Evolutionary conservation across 2,888 invertebrate genomes (phyloP), one percentile per base, ranked within the genome.

Genomic region (Girardia tigrina): DNA sequence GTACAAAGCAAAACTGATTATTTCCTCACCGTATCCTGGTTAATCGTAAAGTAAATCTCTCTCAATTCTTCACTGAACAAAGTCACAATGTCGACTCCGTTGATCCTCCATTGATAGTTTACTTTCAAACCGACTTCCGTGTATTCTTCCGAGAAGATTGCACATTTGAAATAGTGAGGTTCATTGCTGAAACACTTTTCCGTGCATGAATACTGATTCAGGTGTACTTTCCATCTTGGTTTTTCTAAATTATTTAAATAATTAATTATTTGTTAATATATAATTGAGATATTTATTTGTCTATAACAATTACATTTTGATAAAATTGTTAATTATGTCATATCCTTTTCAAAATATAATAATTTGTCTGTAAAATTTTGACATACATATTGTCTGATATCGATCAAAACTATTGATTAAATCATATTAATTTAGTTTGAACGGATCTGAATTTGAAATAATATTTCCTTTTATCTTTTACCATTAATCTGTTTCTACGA

Each of bases 231-330:
- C 56, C 56, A 56, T 56, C 56, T 56, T 56, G 56, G 56, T 23
- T 56, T 56, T 56, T 56, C 56, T 56, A 56, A 56, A 36, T 36
- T 36, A 36, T n/a, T n/a, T n/a, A n/a, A n/a, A n/a, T n/a, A n/a
- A n/a, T n/a, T n/a, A n/a, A n/a, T n/a, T n/a, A n/a, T n/a, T n/a
- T n/a, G n/a, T n/a, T n/a, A n/a, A n/a, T n/a, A n/a, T n/a, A n/a
- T n/a, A n/a, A n/a, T n/a, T n/a, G n/a, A n/a, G n/a, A n/a, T n/a
- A n/a, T n/a, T n/a, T n/a, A n/a, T n/a, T n/a, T n/a, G n/a, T n/a
- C n/a, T n/a, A n/a, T n/a, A n/a, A n/a, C n/a, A n/a, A n/a, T n/a
- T n/a, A n/a, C n/a, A n/a, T n/a, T n/a, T n/a, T n/a, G n/a, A n/a
- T n/a, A n/a, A n/a, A n/a, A n/a, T n/a, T n/a, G n/a, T n/a, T n/a